Base-by-base conservation (phyloP, 2,888 invertebrate species). In the Hypselothyrea guttata region DNA sequence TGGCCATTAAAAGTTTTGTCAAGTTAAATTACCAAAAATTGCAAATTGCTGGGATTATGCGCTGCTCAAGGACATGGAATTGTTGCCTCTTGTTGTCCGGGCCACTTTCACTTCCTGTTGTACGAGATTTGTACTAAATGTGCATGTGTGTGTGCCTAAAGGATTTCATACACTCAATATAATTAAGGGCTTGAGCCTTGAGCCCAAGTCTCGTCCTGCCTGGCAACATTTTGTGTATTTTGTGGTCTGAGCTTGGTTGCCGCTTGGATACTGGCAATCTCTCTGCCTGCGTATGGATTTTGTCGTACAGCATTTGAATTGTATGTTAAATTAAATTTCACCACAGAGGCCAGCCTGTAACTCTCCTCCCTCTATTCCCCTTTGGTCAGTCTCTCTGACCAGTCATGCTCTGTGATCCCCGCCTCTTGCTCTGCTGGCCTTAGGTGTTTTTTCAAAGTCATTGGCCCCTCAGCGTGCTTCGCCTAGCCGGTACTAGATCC, bases 21-120 rank as follows among this genome's bases (percentile, higher is more conserved):
- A 85, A 82, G 86, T 83, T 84, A 85, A 87, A 88, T 87, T 88
- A 82, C 87, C 88, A 86, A 88, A 87, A 87, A 86, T 87, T 87
- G 87, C 87, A 87, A 87, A 87, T 87, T 88, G 86, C 75, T 83
- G 71, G 86, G 87, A 87, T 84, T 82, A 79, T 74, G 69, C 63
- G 71, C 52, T 58, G 66, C 72, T 59, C 71, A 78, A 75, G 76
- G 64, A 81, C 75, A 78, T 69, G 51, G 60, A 66, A 71, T 16
- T 18, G 16, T 12, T 33, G 8, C 34, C 52, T 37, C 44, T 48
- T 30, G 40, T 48, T 71, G 61, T 68, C 48, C 52, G 38, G 70
- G 58, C 59, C 75, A 84, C 84, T 82, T 83, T 82, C 84, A 84
- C 81, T 75, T 79, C 75, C 71, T 68, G 72, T 70, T 60, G 53